phyloP scores from a whole-genome alignment of 2,113 vertebrate genomes.

The Leucopsar rothschildi region DNA sequence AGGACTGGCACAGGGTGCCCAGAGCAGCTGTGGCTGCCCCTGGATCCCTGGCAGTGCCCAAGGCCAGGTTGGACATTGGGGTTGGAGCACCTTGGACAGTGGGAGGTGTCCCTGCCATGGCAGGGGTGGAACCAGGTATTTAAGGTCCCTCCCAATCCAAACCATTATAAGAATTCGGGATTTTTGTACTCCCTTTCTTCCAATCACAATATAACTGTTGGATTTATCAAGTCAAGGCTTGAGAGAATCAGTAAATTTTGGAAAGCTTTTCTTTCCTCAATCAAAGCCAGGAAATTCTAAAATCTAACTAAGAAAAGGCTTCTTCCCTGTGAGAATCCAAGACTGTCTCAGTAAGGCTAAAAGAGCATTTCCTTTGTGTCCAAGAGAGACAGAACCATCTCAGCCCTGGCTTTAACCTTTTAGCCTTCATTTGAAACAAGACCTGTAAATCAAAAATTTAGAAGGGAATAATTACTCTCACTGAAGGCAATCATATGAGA shows the following conservation, averaged over 20 bases:
- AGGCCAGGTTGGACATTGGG: fast-evolving
- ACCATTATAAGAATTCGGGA: not conserved
- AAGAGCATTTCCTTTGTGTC: not conserved
- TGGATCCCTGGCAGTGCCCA: not conserved
- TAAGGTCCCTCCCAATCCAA: not conserved
- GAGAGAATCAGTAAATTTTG: not conserved
- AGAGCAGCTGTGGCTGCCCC: not conserved
- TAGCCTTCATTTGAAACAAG: slow-evolving; percentile 7
- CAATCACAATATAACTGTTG: not conserved
- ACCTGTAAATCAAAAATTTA: slow-evolving; percentile 45
- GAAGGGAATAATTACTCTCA: slow-evolving; percentile 44
- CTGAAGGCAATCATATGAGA: slow-evolving; percentile 49
- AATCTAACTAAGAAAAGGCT: not conserved
- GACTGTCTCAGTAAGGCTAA: not conserved
- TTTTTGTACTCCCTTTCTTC: not conserved
- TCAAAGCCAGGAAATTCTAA: not conserved
- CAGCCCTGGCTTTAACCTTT: not conserved
- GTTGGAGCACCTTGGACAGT: not conserved
- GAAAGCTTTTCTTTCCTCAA: not conserved
- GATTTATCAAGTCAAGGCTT: not conserved
- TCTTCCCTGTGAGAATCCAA: not conserved
- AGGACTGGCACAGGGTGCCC: not conserved
- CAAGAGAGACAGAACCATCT: not conserved
- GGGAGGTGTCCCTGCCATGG: not conserved
- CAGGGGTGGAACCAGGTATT: not conserved